Conservation (phyloP, 2,113 vertebrate genomes). For the Megaleporinus macrocephalus region DNA sequence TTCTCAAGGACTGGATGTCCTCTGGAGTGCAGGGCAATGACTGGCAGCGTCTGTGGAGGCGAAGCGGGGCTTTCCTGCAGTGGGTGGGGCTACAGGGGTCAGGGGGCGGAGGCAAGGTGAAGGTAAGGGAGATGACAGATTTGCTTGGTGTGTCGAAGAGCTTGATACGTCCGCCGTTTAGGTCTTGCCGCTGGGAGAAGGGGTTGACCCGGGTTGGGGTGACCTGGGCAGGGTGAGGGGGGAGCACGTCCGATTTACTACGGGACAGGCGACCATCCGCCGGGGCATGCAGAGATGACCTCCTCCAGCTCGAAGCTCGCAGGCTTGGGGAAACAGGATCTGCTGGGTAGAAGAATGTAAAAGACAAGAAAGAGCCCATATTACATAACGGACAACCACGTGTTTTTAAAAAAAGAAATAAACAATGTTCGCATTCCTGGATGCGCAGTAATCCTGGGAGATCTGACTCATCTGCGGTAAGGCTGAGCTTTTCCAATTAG, state of each 20-base stretch:
- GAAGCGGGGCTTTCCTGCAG: slow-evolving; percentile 54
- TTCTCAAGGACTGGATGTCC: slow-evolving; percentile 55
- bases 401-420: too few relatives aligned
- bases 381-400: background rate
- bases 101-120: slow-evolving; percentile 78
- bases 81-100: slow-evolving; percentile 59
- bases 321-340: slow-evolving; percentile 8
- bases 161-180: slow-evolving; percentile 91
- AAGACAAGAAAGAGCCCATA: background rate
- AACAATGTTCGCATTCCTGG: too few relatives aligned
- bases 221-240: slow-evolving; percentile 68
- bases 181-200: slow-evolving; percentile 89
- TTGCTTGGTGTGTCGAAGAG: slow-evolving; percentile 91
- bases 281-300: slow-evolving; percentile 65
- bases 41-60: slow-evolving; percentile 77
- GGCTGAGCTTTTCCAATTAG: too few relatives aligned
- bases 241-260: slow-evolving; percentile 85
- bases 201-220: slow-evolving; percentile 84
- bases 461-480: too few relatives aligned
- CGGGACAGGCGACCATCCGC: slow-evolving; percentile 78
- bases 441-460: too few relatives aligned
- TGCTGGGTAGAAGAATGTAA: background rate
- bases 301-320: slow-evolving; percentile 46
- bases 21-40: slow-evolving; percentile 87
- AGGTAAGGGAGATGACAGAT: slow-evolving; percentile 85